Evolutionary conservation across 2,888 invertebrate species (phyloP).

Genomic region (Eristalis tenax): DNA sequence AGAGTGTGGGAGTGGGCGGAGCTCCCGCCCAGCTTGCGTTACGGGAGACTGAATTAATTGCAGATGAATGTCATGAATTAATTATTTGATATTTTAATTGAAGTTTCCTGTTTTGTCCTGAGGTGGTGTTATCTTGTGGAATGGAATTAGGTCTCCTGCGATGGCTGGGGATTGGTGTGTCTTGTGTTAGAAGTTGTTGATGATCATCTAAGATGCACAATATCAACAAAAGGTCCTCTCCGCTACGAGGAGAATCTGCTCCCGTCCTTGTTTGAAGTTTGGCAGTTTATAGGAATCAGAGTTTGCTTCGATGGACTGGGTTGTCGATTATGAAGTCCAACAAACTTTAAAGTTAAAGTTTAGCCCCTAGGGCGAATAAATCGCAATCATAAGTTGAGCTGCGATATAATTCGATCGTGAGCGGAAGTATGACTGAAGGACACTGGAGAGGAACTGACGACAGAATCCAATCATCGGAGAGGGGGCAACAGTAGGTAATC

Average conservation of each 20-base stretch:
- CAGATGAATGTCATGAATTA: constrained; percentile 44
- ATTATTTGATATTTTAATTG: constrained; percentile 40
- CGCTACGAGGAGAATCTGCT: too few relatives aligned
- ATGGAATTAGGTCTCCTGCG: background rate
- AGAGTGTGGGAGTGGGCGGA: background rate
- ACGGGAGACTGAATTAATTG: constrained; percentile 21
- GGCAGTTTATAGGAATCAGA: background rate
- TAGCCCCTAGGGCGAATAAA: background rate
- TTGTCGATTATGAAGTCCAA: background rate
- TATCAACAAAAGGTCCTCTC: background rate
- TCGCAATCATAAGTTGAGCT: background rate
- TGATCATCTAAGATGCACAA: background rate
- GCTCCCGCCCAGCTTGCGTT: background rate
- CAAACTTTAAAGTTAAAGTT: background rate
- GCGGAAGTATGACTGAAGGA: too few relatives aligned
- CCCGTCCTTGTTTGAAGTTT: background rate
- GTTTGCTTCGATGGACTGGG: background rate
- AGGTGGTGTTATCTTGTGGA: background rate
- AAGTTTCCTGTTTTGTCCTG: constrained; percentile 20
- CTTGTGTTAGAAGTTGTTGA: background rate
- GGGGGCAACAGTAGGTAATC: too few relatives aligned
- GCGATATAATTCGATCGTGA: background rate
- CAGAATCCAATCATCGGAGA: too few relatives aligned
- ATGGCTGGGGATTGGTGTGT: background rate
- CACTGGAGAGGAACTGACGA: too few relatives aligned